A percentile compares a stretch with the other conserved stretches of the same genome.
These are phyloP conservation scores for Machimus atricapillus DNA, from an alignment of 2,888 invertebrate genomes.

Conservation along the genomic window DNA sequence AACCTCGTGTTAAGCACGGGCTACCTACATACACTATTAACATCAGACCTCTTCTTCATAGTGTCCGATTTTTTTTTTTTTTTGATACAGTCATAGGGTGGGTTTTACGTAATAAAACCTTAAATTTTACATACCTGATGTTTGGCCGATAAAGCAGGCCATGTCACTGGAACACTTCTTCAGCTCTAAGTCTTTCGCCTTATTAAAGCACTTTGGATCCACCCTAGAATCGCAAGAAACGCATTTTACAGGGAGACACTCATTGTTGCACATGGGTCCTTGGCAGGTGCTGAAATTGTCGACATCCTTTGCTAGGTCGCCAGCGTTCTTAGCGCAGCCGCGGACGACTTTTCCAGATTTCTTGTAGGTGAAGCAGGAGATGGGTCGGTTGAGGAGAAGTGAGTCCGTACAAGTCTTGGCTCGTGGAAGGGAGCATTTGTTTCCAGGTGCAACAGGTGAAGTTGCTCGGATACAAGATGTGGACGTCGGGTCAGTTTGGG, in stretches of 20 bases:
- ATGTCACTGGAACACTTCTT: not conserved
- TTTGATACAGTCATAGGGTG: too few relatives aligned
- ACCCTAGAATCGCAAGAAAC: constrained; percentile 52
- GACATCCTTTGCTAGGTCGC: constrained; percentile 49
- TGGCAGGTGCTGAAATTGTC: constrained; percentile 47
- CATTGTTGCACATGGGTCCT: constrained; percentile 52
- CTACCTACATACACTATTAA: too few relatives aligned
- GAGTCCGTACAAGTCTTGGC: not conserved
- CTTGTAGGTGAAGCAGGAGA: constrained; percentile 52
- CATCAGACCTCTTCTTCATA: too few relatives aligned
- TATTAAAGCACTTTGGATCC: constrained; percentile 50
- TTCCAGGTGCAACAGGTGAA: not conserved
- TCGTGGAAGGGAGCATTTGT: not conserved
- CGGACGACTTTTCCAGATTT: constrained; percentile 44
- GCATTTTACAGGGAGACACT: constrained; percentile 52
- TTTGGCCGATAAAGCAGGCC: not conserved
- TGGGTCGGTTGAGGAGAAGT: not conserved
- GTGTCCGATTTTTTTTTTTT: too few relatives aligned
- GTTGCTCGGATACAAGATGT: not conserved
- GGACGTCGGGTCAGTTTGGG: not conserved
- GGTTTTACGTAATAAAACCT: too few relatives aligned
- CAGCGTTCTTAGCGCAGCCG: constrained; percentile 55
- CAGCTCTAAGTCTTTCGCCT: constrained; percentile 48
- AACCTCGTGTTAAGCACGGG: too few relatives aligned
- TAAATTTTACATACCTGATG: not conserved